Conservation (phyloP, 2,888 invertebrate species). For the Cybosia mesomella region DNA sequence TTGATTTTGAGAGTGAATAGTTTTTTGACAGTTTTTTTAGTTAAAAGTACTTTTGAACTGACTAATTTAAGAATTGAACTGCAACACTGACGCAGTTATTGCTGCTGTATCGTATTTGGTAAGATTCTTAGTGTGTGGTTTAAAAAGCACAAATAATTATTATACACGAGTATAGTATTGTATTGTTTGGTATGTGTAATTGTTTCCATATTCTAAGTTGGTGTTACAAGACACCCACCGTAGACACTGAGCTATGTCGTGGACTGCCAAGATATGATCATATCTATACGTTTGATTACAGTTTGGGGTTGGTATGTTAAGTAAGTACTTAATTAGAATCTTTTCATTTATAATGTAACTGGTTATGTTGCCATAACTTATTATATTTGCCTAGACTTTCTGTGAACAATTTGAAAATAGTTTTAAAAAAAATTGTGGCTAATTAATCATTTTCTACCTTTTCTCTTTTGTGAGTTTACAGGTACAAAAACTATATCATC, state of each 20-base stretch:
- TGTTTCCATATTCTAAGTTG: neutral
- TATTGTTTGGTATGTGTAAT: neutral
- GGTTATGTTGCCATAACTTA: neutral
- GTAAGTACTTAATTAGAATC: no score
- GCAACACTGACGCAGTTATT: neutral
- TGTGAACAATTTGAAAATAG: no score
- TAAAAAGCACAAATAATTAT: neutral
- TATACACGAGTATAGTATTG: neutral
- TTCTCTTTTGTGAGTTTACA: no score
- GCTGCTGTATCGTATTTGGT: neutral
- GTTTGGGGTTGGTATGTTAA: no score
- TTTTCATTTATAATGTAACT: no score
- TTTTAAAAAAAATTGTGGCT: no score
- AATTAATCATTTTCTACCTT: no score
- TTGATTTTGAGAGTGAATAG: no score
- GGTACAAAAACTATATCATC: no score
- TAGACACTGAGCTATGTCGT: neutral
- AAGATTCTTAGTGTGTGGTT: neutral
- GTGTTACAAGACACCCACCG: neutral
- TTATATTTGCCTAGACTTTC: no score
- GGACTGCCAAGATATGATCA: neutral
- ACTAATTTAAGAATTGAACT: neutral
- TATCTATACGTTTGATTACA: no score
- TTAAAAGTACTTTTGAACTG: neutral
- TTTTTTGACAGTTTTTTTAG: neutral